These are phyloP conservation scores for Ammospiza nelsoni DNA, from an alignment of 2,113 vertebrate species.

Conservation along the genomic window DNA sequence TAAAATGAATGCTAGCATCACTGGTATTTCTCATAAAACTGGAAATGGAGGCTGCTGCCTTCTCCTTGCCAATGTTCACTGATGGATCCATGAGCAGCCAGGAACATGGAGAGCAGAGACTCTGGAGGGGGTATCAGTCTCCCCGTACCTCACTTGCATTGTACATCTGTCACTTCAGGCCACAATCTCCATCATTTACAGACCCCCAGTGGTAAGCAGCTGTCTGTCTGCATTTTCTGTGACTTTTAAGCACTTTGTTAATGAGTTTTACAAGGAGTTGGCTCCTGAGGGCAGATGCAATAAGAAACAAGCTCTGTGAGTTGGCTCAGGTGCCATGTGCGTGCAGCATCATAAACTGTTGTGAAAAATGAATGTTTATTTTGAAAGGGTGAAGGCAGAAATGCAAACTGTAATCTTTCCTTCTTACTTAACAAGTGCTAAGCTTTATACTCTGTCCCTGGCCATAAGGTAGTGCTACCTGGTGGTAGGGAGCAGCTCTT, in stretches of 20 bases:
- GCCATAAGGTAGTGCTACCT: not conserved
- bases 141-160: not conserved
- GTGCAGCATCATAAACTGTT: not conserved
- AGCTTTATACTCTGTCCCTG: not conserved
- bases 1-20: not conserved
- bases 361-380: not conserved
- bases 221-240: conserved; percentile 43
- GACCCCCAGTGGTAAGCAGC: conserved; percentile 30
- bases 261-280: conserved; percentile 14
- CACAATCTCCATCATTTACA: not conserved
- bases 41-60: not conserved
- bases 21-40: not conserved
- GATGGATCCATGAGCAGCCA: not conserved
- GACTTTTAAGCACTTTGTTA: conserved; percentile 29
- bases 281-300: not conserved
- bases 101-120: not conserved
- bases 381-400: not conserved
- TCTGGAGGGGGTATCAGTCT: not conserved
- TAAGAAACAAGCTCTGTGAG: not conserved
- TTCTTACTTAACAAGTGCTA: not conserved
- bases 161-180: conserved; percentile 25
- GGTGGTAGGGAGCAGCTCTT: not conserved
- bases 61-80: not conserved
- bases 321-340: not conserved
- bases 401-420: not conserved